phyloP scores from a whole-genome alignment of 1,140 invertebrate species.

The Globodera ellingtonae region DNA sequence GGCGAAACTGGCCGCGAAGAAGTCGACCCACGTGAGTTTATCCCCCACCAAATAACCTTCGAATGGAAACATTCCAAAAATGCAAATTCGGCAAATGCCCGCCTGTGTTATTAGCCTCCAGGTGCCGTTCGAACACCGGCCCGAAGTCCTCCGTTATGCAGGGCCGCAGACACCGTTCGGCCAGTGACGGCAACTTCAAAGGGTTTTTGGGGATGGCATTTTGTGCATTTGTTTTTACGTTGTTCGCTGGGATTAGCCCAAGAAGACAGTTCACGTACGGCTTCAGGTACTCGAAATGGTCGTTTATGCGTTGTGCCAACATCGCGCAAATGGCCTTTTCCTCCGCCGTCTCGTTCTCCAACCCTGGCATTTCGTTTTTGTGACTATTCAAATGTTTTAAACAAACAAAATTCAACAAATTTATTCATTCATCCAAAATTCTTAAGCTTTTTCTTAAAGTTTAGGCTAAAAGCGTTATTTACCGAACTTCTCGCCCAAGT shows the following conservation, averaged over 20 bases:
- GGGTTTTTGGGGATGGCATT: conserved; percentile 12
- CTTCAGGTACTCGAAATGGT: conserved; percentile 45
- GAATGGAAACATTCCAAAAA: background rate
- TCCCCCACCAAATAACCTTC: conserved; percentile 47
- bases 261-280: conserved; percentile 50
- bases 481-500: conserved; percentile 50
- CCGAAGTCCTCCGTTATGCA: conserved; percentile 44
- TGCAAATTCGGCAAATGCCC: background rate
- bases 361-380: conserved; percentile 23
- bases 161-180: conserved; percentile 41
- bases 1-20: conserved; percentile 47
- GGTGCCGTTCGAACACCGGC: conserved; percentile 47
- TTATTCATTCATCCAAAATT: background rate
- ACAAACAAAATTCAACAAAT: background rate
- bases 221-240: conserved; percentile 20
- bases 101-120: conserved; percentile 47
- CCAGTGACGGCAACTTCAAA: conserved; percentile 43
- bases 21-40: conserved; percentile 49
- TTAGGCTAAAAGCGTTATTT: background rate
- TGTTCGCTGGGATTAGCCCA: conserved; percentile 46
- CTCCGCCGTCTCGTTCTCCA: conserved; percentile 46
- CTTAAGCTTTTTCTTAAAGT: background rate
- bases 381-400: conserved; percentile 1
- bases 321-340: conserved; percentile 48
- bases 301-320: conserved; percentile 46